Percentiles rank a stretch among this genome's conserved stretches.
phyloP scores from a whole-genome alignment of 2,113 vertebrate species.

The Athene cunicularia region DNA sequence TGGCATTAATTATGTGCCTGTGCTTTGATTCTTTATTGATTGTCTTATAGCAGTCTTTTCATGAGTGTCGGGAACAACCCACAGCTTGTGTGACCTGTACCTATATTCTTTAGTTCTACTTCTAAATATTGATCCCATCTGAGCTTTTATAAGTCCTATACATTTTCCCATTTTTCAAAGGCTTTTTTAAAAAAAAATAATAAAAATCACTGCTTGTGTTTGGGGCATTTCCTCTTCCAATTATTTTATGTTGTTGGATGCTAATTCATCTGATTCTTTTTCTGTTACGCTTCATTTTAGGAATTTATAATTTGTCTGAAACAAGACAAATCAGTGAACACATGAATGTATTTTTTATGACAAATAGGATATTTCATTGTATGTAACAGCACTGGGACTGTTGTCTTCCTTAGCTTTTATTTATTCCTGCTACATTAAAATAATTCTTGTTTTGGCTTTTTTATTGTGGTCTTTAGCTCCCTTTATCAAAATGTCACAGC shows the following conservation, averaged over 20 bases:
- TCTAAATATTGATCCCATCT: background rate
- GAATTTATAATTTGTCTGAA: background rate
- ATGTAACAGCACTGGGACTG: background rate
- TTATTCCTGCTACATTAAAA: background rate
- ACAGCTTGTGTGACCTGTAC: background rate
- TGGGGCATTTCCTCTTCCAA: background rate
- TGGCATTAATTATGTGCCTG: background rate
- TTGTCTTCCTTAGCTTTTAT: background rate
- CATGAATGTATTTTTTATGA: background rate
- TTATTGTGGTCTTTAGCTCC: background rate
- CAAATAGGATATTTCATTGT: background rate
- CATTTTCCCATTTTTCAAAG: background rate
- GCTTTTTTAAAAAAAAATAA: too few species aligned
- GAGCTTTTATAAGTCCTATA: background rate
- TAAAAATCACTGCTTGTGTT: background rate
- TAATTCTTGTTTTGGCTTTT: background rate
- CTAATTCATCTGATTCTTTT: background rate
- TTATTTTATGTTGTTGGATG: background rate
- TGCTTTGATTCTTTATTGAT: slow-evolving; percentile 41
- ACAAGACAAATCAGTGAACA: background rate
- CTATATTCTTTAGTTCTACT: background rate
- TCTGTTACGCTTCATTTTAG: background rate
- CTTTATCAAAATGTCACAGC: background rate
- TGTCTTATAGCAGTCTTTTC: slow-evolving; percentile 5
- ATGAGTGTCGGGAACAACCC: background rate